These are phyloP conservation scores for Bombus ignitus DNA, from an alignment of 1,140 invertebrate genomes.

Conservation along the genomic window DNA sequence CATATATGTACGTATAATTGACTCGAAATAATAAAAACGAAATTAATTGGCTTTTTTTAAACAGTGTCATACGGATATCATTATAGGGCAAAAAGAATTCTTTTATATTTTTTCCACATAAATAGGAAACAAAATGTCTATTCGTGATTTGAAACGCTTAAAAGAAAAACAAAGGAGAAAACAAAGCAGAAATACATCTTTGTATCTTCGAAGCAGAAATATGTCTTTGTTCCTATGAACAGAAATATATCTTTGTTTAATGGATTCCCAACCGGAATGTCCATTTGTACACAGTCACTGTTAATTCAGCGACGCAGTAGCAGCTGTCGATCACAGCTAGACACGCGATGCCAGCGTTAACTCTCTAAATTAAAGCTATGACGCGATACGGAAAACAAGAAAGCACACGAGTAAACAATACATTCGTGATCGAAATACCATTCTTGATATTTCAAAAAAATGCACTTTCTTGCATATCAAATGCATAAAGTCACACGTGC, in stretches of 20 bases:
- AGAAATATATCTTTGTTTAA: neutral
- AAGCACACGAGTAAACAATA: neutral
- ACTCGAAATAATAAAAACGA: neutral
- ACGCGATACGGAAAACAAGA: neutral
- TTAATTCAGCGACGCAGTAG: conserved; percentile 21
- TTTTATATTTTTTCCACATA: neutral
- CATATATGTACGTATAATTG: neutral
- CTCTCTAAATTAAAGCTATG: conserved; percentile 32
- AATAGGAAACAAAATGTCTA: neutral
- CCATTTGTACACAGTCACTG: conserved; percentile 7
- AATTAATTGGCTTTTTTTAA: neutral
- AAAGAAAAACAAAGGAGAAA: neutral
- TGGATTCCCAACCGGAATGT: neutral
- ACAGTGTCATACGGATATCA: neutral
- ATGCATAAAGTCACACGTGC: neutral
- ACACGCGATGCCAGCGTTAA: conserved; percentile 37
- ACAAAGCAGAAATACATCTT: neutral
- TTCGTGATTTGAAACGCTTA: neutral
- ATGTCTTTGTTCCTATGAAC: too few relatives aligned
- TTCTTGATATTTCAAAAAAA: neutral
- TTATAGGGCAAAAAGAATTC: neutral
- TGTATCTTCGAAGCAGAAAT: too few relatives aligned
- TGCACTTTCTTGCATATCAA: neutral
- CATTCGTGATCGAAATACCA: neutral
- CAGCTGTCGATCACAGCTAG: conserved; percentile 7